phyloP scores from a whole-genome alignment of 2,113 vertebrate genomes.

The Rhynchopsitta pachyrhyncha region DNA sequence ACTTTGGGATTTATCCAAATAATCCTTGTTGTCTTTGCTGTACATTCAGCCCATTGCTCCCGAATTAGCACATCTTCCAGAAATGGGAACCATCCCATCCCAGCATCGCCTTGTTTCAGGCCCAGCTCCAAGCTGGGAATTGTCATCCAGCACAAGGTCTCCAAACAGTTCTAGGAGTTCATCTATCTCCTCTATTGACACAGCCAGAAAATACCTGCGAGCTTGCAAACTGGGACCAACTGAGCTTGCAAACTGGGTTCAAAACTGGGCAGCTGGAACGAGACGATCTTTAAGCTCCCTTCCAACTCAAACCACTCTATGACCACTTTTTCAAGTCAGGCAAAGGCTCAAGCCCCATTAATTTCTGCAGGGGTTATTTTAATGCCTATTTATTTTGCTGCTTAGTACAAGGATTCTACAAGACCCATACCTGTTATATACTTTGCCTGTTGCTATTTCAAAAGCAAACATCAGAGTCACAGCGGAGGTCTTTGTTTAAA shows the following conservation, averaged over 20 bases:
- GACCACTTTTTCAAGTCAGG: neutral
- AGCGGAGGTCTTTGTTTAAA: neutral
- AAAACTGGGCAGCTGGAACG: neutral
- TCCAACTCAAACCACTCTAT: neutral
- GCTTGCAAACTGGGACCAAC: neutral
- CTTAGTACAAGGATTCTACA: neutral
- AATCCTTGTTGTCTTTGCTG: accelerated
- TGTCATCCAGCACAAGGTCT: neutral
- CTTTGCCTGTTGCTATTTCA: neutral
- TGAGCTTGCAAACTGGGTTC: neutral
- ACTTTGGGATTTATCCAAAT: neutral
- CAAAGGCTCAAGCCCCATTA: neutral
- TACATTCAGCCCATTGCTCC: neutral
- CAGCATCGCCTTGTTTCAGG: neutral
- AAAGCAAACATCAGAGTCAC: accelerated
- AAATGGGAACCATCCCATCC: neutral
- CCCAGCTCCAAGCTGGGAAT: neutral
- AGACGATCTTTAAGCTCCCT: neutral
- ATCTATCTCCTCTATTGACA: neutral
- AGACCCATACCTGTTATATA: accelerated
- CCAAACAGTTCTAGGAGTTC: neutral
- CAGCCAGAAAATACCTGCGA: neutral
- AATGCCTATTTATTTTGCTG: neutral
- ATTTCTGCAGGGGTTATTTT: neutral
- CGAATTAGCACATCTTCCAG: neutral